These are phyloP conservation scores for Belonocnema kinseyi DNA, from an alignment of 1,140 invertebrate species.

Conservation along the genomic window DNA sequence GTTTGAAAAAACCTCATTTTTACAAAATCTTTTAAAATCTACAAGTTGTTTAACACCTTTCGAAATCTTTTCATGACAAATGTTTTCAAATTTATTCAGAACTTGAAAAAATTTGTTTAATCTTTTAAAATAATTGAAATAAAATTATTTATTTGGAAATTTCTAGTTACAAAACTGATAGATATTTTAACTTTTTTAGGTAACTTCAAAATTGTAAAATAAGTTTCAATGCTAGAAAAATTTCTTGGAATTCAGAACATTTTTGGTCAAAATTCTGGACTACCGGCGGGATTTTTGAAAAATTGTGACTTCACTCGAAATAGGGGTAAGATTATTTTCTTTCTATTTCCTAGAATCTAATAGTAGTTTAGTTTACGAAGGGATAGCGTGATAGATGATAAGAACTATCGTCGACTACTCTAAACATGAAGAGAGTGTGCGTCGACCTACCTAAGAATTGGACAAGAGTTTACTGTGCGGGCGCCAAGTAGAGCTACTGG, in stretches of 20 bases:
- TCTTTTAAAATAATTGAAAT: neutral
- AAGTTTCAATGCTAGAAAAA: neutral
- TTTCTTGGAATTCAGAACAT: neutral
- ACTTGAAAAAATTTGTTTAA: no score
- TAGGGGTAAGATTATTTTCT: neutral
- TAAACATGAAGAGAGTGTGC: slow-evolving; percentile 43
- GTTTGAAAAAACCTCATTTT: no score
- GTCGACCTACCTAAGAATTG: slow-evolving; percentile 71
- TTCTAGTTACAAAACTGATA: no score
- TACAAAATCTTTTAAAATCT: no score
- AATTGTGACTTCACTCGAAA: slow-evolving; percentile 18
- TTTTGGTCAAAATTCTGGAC: neutral
- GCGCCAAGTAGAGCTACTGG: slow-evolving; percentile 71
- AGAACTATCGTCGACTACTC: slow-evolving; percentile 64
- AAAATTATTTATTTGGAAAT: neutral
- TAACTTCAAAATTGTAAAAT: neutral
- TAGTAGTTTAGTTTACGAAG: slow-evolving; percentile 47
- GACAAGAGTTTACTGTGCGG: slow-evolving; percentile 75
- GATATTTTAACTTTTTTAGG: neutral
- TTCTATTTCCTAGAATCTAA: slow-evolving; percentile 1
- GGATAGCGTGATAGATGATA: slow-evolving; percentile 66
- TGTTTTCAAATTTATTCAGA: no score
- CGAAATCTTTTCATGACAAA: no score
- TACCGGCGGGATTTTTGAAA: neutral
- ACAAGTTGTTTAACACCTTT: no score